phyloP scores from a whole-genome alignment of 1,140 invertebrate species.

The Zaprionus nigranus region DNA sequence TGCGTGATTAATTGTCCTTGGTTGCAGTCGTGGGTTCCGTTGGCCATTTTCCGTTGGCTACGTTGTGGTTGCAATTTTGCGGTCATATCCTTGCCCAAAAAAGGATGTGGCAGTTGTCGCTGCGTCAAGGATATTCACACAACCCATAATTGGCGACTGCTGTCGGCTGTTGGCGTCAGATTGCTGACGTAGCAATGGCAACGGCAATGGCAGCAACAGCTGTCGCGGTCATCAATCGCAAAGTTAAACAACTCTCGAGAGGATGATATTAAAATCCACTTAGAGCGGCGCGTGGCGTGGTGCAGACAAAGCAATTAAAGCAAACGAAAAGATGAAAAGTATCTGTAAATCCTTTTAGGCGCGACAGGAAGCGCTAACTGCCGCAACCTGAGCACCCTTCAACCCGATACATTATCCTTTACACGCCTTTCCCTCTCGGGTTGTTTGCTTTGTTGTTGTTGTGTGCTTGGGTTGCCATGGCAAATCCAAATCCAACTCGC shows the following conservation, averaged over 20 bases:
- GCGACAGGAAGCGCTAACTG: slow-evolving; percentile 15
- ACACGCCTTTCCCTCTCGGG: not conserved
- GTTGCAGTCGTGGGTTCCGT: slow-evolving; percentile 4
- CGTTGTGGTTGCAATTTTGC: slow-evolving; percentile 47
- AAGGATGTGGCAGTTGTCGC: slow-evolving; percentile 48
- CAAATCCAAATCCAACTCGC: slow-evolving; percentile 53
- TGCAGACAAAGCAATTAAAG: slow-evolving; percentile 65
- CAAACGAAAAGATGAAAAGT: slow-evolving; percentile 49
- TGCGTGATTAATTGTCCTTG: slow-evolving; percentile 66
- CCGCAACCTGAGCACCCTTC: slow-evolving; percentile 46
- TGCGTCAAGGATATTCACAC: slow-evolving; percentile 24
- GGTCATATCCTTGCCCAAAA: slow-evolving; percentile 10
- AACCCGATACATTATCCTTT: slow-evolving; percentile 59
- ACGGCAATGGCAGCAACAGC: slow-evolving; percentile 37
- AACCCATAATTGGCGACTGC: slow-evolving; percentile 52
- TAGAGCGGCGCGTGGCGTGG: slow-evolving; percentile 61
- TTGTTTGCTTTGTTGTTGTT: slow-evolving; percentile 11
- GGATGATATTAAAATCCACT: slow-evolving; percentile 70
- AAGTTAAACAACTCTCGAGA: slow-evolving; percentile 37
- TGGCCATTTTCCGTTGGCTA: slow-evolving; percentile 19
- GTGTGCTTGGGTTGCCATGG: slow-evolving; percentile 57
- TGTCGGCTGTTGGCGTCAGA: slow-evolving; percentile 35
- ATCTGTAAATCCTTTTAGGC: slow-evolving; percentile 75
- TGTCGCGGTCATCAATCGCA: slow-evolving; percentile 46
- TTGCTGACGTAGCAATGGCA: slow-evolving; percentile 13